Percentiles rank a stretch among this genome's conserved stretches.
Evolutionary conservation across 2,113 vertebrate species (phyloP).

Genomic region (Hassar affinis): DNA sequence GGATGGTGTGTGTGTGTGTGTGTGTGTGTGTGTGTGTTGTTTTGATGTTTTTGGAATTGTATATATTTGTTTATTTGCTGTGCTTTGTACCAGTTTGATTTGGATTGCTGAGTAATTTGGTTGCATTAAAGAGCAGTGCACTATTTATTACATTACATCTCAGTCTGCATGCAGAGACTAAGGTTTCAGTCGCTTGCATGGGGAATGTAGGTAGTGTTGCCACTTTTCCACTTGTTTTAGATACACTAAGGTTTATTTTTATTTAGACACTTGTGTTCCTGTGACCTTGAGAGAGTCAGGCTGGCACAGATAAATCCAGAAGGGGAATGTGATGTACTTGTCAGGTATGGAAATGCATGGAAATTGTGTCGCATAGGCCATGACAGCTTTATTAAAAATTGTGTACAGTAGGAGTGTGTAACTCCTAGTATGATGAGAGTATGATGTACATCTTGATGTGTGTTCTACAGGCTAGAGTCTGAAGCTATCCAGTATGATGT

Average conservation of each 20-base stretch:
- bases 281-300: background rate
- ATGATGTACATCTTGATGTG: background rate
- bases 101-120: slow-evolving; percentile 13
- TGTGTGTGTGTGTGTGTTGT: slow-evolving; percentile 23
- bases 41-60: background rate
- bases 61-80: background rate
- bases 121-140: slow-evolving; percentile 5
- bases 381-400: slow-evolving; percentile 9
- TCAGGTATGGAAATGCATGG: background rate
- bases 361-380: background rate
- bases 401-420: background rate
- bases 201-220: background rate
- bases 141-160: background rate
- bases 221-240: background rate
- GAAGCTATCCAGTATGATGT: background rate
- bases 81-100: background rate
- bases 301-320: background rate
- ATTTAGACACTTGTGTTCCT: background rate
- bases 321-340: background rate
- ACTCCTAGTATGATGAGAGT: background rate
- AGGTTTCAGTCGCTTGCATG: background rate
- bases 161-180: background rate
- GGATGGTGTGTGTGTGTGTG: slow-evolving; percentile 25
- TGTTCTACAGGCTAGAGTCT: background rate
- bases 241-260: slow-evolving; percentile 4